These are phyloP conservation scores for Dicentrarchus labrax DNA, from an alignment of 2,113 vertebrate genomes.

Conservation along the genomic window DNA sequence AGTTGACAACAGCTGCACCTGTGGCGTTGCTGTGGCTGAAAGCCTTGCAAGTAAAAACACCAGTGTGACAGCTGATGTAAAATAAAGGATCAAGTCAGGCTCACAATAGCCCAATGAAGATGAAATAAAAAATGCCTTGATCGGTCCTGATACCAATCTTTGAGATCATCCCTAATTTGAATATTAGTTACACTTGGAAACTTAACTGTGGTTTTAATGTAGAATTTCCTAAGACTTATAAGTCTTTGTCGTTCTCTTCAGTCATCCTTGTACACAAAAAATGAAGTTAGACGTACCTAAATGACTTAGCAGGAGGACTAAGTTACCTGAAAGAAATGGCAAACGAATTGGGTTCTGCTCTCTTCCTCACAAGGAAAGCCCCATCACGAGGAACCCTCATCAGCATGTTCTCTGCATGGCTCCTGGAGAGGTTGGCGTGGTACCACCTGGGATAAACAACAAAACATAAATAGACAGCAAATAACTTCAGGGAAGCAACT, in stretches of 20 bases:
- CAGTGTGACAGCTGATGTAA: no score
- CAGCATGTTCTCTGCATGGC: conserved; percentile 97
- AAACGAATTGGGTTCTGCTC: conserved; percentile 93
- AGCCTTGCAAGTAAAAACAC: no score
- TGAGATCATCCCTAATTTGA: no score
- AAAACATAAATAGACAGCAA: not conserved
- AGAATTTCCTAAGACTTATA: not conserved
- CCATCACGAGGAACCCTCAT: conserved; percentile 97
- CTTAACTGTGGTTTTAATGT: not conserved
- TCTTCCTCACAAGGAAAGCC: conserved; percentile 97
- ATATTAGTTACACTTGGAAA: not conserved
- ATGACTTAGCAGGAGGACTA: not conserved
- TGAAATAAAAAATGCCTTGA: no score
- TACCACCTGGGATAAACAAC: conserved; percentile 89
- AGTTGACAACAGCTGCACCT: no score
- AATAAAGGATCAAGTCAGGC: no score
- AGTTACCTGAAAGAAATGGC: conserved; percentile 97
- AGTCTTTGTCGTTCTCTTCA: not conserved
- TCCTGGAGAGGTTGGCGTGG: conserved; percentile 93
- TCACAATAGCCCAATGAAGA: no score
- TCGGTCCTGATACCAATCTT: no score
- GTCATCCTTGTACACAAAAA: not conserved
- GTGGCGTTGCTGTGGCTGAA: no score
- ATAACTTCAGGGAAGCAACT: not conserved
- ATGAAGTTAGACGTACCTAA: not conserved